phyloP scores from a whole-genome alignment of 2,888 invertebrate species.

The Drosophila paracracens region DNA sequence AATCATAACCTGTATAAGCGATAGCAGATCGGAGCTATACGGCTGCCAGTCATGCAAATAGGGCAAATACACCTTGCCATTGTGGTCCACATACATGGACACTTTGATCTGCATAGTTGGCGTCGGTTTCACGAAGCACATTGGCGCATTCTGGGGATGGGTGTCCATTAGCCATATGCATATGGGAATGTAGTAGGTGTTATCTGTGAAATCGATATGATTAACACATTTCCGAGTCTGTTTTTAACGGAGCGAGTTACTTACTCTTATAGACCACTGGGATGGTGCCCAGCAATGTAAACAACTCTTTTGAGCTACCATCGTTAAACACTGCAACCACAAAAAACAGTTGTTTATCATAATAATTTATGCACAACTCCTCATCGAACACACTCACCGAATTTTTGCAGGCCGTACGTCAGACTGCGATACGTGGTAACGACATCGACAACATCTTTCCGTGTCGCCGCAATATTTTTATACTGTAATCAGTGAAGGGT shows the following conservation, averaged over 20 bases:
- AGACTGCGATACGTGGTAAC: conserved; percentile 89
- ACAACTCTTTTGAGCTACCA: conserved; percentile 91
- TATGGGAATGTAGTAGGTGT: conserved; percentile 97
- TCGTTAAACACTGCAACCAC: conserved; percentile 91
- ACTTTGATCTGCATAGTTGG: conserved; percentile 97
- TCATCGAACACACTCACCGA: conserved; percentile 87
- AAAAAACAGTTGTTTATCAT: neutral
- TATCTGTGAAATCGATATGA: conserved; percentile 85
- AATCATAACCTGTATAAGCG: conserved; percentile 95
- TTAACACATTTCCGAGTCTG: neutral
- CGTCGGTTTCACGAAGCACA: conserved; percentile 97
- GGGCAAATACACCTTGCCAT: conserved; percentile 97
- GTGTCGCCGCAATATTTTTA: conserved; percentile 88
- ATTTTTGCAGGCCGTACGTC: conserved; percentile 88
- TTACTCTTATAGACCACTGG: conserved; percentile 96
- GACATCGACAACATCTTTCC: conserved; percentile 89
- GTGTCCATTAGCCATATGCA: conserved; percentile 98
- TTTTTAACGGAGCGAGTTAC: conserved; percentile 77
- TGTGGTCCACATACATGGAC: conserved; percentile 96
- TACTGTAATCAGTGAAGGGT: conserved; percentile 86
- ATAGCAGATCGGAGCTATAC: conserved; percentile 92
- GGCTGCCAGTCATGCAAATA: conserved; percentile 97
- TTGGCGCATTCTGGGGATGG: conserved; percentile 98
- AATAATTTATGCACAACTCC: neutral
- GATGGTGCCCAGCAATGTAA: conserved; percentile 95